Base-by-base conservation (phyloP, 2,797 vertebrate genomes). In the Urosaurus nigricauda region DNA sequence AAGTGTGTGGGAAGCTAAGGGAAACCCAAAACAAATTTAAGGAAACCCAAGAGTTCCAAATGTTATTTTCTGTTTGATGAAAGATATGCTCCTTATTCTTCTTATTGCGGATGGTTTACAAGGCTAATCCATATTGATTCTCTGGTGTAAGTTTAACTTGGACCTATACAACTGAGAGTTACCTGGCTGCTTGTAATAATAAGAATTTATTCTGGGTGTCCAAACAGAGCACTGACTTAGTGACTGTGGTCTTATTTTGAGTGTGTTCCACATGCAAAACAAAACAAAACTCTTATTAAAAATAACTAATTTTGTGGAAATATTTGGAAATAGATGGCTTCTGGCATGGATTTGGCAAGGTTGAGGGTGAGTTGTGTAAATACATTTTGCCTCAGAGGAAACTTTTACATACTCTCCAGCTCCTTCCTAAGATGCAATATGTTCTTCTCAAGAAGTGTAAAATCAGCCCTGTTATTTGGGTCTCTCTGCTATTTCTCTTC, bases 401-500 rank as follows among this genome's bases (percentile, higher is more conserved):
- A 26, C n/a, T 11, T 40, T 47, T 56, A 35, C 11, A 5, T 47
- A 35, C 16, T 82, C 24, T 63, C 11, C 35, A 35, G 26, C 56
- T 63, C 21, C n/a, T 26, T 24, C 3, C 21, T 70, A 51, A 84
- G 43, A 3, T 71, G 35, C 4, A 26, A 13, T 7, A 26, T 43
- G 5, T 56, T 7, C 43, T 40, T 83, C 19, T 51, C 32, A n/a
- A 43, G 68, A 4, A 21, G 71, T 29, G 32, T 4, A n/a, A 17
- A 71, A 17, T 4, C 5, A 51, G 29, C 26, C 26, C 14, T 70
- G 32, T 47, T 32, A 83, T 60, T 26, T 63, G 16, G 8, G 60
- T 83, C 70, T 82, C 85, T 56, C 32, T 90, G 85, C 94, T 11
- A 80, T 87, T 74, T 19, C 60, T 93, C 37, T 85, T n/a, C 82